Conservation (phyloP, 2,113 vertebrate species). For the Raja brachyura region DNA sequence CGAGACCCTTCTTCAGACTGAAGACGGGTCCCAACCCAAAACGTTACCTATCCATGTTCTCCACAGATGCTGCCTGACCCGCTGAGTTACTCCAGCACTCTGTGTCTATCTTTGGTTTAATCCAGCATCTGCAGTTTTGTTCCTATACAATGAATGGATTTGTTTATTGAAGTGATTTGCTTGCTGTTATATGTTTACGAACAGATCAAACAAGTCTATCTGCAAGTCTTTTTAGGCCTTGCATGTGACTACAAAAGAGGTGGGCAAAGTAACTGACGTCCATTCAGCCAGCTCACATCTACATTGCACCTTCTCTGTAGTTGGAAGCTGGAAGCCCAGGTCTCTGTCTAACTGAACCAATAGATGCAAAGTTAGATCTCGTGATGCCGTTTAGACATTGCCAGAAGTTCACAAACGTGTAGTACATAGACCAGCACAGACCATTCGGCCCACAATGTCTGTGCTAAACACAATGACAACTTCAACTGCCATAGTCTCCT, state of each 20-base stretch:
- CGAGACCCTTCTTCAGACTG: no score
- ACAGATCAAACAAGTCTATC: not conserved
- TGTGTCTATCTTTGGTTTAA: no score
- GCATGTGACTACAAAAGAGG: not conserved
- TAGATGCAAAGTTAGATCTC: not conserved
- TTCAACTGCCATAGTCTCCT: no score
- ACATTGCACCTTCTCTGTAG: not conserved
- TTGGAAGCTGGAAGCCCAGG: no score
- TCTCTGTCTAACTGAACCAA: not conserved
- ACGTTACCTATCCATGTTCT: no score
- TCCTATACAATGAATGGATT: no score
- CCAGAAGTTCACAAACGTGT: not conserved
- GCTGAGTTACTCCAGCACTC: no score
- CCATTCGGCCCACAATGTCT: no score
- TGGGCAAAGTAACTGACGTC: not conserved
- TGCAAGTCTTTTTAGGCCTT: not conserved
- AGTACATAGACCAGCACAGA: not conserved
- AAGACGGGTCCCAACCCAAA: no score
- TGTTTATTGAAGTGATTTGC: not conserved
- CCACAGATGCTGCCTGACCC: no score
- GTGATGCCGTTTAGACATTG: not conserved
- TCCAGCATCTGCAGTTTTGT: no score
- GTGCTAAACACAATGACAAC: no score
- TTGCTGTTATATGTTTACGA: not conserved
- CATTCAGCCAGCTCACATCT: not conserved